phyloP scores from a whole-genome alignment of 1,140 invertebrate genomes.

The Monomorium pharaonis region DNA sequence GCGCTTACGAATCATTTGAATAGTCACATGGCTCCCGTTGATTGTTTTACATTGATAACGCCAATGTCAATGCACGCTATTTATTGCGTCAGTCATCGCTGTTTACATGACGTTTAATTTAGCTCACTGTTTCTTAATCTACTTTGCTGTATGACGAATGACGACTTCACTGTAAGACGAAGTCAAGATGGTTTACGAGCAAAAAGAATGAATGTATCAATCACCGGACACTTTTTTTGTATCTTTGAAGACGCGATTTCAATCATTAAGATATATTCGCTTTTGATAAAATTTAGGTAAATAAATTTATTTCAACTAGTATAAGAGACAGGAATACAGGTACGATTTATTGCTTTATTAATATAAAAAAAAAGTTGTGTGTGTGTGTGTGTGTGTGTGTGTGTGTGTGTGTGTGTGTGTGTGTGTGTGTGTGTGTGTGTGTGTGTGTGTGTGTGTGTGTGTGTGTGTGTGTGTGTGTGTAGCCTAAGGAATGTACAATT shows the following conservation, averaged over 20 bases:
- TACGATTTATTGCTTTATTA: background rate
- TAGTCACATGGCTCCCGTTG: background rate
- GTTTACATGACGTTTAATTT: constrained; percentile 19
- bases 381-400: too few species aligned
- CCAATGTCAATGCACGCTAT: background rate
- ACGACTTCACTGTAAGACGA: too few species aligned
- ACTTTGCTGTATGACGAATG: background rate
- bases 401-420: too few species aligned
- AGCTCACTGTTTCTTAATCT: background rate
- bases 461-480: background rate
- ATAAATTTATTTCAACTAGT: constrained; percentile 25
- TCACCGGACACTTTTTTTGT: background rate
- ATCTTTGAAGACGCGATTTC: background rate
- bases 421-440: too few species aligned
- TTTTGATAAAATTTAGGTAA: background rate
- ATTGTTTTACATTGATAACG: constrained; percentile 34
- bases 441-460: too few species aligned
- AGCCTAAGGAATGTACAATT: constrained; percentile 5
- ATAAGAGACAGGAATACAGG: background rate
- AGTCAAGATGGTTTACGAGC: background rate
- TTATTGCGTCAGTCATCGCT: background rate
- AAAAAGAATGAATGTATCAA: background rate
- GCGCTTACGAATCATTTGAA: background rate
- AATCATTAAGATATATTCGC: background rate
- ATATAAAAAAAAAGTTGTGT: background rate